Conservation (phyloP, 2,888 invertebrate genomes). For the Dryomyza anilis region DNA sequence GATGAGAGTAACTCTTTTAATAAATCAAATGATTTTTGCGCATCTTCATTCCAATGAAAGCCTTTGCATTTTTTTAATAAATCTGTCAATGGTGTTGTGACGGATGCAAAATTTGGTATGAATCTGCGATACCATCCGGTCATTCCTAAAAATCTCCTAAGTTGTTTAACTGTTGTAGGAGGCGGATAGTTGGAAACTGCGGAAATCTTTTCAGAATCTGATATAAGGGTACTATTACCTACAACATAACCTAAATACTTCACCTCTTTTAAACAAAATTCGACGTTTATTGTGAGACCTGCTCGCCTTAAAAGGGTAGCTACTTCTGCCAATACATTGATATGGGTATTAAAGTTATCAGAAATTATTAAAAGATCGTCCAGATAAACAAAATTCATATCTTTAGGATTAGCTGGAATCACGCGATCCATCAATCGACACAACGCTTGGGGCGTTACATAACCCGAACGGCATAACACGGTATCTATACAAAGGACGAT, state of each 20-base stretch:
- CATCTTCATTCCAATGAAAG: constrained; percentile 21
- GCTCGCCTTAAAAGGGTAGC: neutral
- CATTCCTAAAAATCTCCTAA: constrained; percentile 24
- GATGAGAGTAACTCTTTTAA: too few species aligned
- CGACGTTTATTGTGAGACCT: constrained; percentile 1
- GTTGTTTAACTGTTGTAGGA: constrained; percentile 9
- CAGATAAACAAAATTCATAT: neutral
- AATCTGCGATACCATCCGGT: constrained; percentile 33
- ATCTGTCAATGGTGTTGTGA: constrained; percentile 32
- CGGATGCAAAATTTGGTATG: constrained; percentile 27
- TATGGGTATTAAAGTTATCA: neutral
- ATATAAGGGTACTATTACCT: too few species aligned
- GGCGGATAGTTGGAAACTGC: constrained; percentile 5
- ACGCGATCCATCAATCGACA: constrained; percentile 18
- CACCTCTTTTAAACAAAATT: neutral
- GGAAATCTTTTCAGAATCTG: constrained; percentile 11
- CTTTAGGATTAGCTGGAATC: neutral
- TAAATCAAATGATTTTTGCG: too few species aligned
- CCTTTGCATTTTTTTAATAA: constrained; percentile 20
- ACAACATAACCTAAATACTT: constrained; percentile 19
- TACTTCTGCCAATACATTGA: neutral
- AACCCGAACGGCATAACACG: constrained; percentile 22
- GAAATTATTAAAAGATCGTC: constrained; percentile 5
- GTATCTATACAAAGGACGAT: constrained; percentile 8
- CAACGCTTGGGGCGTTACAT: constrained; percentile 13